These are phyloP conservation scores for Plestiodon gilberti DNA, from an alignment of 2,113 vertebrate species.

Conservation along the genomic window DNA sequence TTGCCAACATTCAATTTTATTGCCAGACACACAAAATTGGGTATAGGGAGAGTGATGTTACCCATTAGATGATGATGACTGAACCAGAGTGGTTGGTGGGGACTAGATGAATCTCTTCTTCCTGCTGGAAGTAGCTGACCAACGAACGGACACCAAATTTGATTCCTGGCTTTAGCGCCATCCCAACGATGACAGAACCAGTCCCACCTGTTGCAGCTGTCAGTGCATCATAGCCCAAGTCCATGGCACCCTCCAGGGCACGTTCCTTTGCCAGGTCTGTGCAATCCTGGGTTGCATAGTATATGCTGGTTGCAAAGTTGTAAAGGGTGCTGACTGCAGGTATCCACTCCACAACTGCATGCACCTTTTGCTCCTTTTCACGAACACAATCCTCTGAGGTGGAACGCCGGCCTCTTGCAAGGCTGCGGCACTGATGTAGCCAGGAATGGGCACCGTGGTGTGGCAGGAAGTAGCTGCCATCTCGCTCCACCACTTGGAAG, in stretches of 20 bases:
- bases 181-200: constrained; percentile 67
- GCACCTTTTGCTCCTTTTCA: constrained; percentile 73
- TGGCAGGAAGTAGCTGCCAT: constrained; percentile 57
- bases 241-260: constrained; percentile 80
- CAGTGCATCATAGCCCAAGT: constrained; percentile 85
- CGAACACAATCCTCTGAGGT: constrained; percentile 65
- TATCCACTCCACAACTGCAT: constrained; percentile 78
- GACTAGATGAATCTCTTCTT: constrained; percentile 43
- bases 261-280: constrained; percentile 77
- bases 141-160: constrained; percentile 80
- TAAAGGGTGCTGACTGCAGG: constrained; percentile 85
- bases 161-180: constrained; percentile 78
- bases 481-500: constrained; percentile 63
- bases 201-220: constrained; percentile 70
- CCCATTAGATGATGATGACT: neutral
- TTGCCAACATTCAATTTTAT: neutral
- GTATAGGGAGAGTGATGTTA: neutral
- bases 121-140: constrained; percentile 72
- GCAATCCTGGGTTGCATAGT: constrained; percentile 86
- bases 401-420: constrained; percentile 39
- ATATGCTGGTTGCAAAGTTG: constrained; percentile 87
- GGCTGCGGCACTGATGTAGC: constrained; percentile 61
- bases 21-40: neutral
- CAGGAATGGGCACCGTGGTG: constrained; percentile 59
- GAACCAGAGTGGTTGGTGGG: constrained; percentile 15